These are phyloP conservation scores for Chloropsis hardwickii DNA, from an alignment of 2,113 vertebrate genomes.

Conservation along the genomic window DNA sequence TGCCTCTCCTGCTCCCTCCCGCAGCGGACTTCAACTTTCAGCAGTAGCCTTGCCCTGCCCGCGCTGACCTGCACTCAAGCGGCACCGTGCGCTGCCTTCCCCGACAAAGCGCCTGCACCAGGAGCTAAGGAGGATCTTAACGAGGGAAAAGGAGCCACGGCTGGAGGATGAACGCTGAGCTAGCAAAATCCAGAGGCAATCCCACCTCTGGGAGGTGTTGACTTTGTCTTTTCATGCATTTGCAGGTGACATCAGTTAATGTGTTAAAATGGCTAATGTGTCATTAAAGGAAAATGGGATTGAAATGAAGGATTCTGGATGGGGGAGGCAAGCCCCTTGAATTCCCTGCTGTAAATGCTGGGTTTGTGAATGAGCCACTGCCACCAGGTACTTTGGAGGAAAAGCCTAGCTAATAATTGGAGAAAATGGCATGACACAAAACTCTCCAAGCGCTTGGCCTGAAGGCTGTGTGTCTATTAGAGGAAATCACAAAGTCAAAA, in stretches of 20 bases:
- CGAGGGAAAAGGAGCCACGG: background rate
- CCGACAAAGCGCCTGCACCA: background rate
- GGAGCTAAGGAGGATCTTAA: background rate
- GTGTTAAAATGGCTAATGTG: background rate
- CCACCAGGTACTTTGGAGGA: background rate
- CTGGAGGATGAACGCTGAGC: background rate
- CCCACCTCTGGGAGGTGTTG: fast-evolving
- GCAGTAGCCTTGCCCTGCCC: background rate
- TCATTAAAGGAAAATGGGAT: background rate
- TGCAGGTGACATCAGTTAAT: background rate
- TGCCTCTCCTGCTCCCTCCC: background rate
- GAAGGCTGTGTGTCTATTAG: background rate
- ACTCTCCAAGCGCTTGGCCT: background rate
- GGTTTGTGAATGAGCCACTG: background rate
- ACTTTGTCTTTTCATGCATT: background rate
- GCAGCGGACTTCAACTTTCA: background rate
- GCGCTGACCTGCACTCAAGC: background rate
- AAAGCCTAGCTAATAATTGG: background rate
- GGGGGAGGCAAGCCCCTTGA: background rate
- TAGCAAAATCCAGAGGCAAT: background rate
- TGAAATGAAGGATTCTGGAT: background rate
- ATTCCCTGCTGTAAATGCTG: background rate
- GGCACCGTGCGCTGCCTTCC: fast-evolving
- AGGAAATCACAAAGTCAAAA: slow-evolving; percentile 49
- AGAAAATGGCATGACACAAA: slow-evolving; percentile 13